Conservation (phyloP, 1,140 invertebrate species). For the Microplitis demolitor region DNA sequence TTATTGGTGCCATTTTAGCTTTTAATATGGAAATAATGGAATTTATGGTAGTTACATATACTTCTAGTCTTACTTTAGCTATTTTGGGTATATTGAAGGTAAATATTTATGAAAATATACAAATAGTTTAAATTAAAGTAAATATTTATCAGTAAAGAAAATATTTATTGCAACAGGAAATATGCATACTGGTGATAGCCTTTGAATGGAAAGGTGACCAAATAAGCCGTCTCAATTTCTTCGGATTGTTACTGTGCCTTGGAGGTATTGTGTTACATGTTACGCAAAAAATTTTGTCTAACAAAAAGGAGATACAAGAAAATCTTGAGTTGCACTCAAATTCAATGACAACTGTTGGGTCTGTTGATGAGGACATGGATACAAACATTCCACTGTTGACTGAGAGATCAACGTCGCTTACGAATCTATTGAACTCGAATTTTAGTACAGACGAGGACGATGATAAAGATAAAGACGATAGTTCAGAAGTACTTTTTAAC, state of each 20-base stretch:
- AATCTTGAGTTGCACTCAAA: slow-evolving; percentile 52
- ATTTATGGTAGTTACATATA: slow-evolving; percentile 89
- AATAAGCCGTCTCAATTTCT: slow-evolving; percentile 80
- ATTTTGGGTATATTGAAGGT: slow-evolving; percentile 98
- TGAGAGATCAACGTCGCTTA: slow-evolving; percentile 54
- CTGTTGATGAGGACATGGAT: slow-evolving; percentile 45
- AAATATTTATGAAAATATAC: slow-evolving; percentile 37
- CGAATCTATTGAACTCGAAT: slow-evolving; percentile 54
- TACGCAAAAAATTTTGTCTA: slow-evolving; percentile 70
- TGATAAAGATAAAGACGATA: slow-evolving; percentile 47
- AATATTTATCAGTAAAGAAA: neutral
- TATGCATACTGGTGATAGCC: slow-evolving; percentile 85
- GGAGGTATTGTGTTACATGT: slow-evolving; percentile 88
- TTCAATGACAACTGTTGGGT: slow-evolving; percentile 39
- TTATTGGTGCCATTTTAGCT: slow-evolving; percentile 82
- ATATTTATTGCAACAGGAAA: slow-evolving; percentile 74
- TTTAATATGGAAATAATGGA: slow-evolving; percentile 96
- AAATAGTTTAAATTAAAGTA: neutral
- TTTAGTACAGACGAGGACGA: slow-evolving; percentile 58
- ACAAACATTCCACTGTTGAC: slow-evolving; percentile 49
- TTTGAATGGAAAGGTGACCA: slow-evolving; percentile 84
- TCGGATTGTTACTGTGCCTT: slow-evolving; percentile 87
- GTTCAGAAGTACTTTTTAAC: slow-evolving; percentile 55
- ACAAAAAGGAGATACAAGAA: slow-evolving; percentile 41
- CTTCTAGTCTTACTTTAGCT: slow-evolving; percentile 96